phyloP scores from a whole-genome alignment of 2,113 vertebrate species.

The Myotis lucifugus region DNA sequence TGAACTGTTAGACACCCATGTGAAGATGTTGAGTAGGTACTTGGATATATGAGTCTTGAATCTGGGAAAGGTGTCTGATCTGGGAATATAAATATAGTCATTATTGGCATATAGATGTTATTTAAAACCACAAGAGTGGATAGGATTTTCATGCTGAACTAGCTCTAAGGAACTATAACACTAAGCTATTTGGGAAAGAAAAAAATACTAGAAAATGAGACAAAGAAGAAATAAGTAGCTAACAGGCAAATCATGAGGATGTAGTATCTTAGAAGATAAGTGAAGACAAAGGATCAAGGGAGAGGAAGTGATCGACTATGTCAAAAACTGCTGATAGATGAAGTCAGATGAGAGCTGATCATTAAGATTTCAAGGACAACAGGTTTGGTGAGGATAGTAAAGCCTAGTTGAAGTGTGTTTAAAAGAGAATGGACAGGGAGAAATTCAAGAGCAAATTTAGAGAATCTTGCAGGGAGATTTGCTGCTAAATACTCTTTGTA shows the following conservation, averaged over 20 bases:
- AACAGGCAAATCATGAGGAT: background rate
- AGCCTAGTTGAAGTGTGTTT: background rate
- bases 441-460: background rate
- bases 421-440: background rate
- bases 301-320: background rate
- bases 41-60: background rate
- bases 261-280: background rate
- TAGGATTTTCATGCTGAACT: background rate
- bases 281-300: background rate
- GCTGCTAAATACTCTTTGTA: background rate
- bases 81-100: background rate
- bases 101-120: background rate
- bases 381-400: background rate
- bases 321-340: background rate
- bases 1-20: background rate
- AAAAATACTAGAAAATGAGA: background rate
- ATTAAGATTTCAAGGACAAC: background rate
- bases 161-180: background rate
- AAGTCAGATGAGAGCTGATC: background rate
- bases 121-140: background rate
- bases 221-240: background rate
- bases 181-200: background rate
- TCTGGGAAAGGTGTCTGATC: background rate
- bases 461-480: background rate
- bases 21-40: background rate